phyloP scores from a whole-genome alignment of 2,888 invertebrate species.

The Papilio protenor region DNA sequence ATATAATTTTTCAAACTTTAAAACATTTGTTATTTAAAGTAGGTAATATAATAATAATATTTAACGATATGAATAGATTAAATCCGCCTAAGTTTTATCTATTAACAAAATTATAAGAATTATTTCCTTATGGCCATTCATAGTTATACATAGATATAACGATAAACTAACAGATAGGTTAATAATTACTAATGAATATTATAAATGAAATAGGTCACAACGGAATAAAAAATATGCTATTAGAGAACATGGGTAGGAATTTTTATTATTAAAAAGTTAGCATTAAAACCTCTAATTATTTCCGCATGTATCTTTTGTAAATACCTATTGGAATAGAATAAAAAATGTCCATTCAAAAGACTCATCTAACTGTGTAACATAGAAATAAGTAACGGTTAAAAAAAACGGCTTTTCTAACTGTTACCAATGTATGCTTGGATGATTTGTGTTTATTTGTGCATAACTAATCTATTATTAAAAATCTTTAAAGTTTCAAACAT shows the following conservation, averaged over 20 bases:
- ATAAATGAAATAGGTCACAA: constrained; percentile 28
- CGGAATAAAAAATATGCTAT: background rate
- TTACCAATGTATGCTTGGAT: constrained; percentile 38
- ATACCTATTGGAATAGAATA: constrained; percentile 34
- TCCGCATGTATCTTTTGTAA: constrained; percentile 10
- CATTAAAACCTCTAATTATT: constrained; percentile 8
- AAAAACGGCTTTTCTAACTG: constrained; percentile 52
- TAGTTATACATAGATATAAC: background rate
- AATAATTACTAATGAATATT: background rate
- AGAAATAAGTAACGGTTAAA: constrained; percentile 59
- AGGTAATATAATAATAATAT: background rate
- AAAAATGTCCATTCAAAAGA: constrained; percentile 42
- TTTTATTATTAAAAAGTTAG: constrained; percentile 6
- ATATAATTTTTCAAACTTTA: background rate
- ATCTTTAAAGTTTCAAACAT: background rate
- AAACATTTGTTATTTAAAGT: background rate
- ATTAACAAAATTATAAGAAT: background rate
- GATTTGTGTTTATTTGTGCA: constrained; percentile 42
- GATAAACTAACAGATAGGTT: background rate
- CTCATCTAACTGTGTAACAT: constrained; percentile 61
- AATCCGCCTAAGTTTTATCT: background rate
- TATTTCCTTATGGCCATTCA: background rate
- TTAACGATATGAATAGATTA: background rate
- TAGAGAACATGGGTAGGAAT: background rate
- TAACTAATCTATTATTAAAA: constrained; percentile 9